Evolutionary conservation across 2,113 vertebrate species (phyloP).

Genomic region (Hepsetus odoe): DNA sequence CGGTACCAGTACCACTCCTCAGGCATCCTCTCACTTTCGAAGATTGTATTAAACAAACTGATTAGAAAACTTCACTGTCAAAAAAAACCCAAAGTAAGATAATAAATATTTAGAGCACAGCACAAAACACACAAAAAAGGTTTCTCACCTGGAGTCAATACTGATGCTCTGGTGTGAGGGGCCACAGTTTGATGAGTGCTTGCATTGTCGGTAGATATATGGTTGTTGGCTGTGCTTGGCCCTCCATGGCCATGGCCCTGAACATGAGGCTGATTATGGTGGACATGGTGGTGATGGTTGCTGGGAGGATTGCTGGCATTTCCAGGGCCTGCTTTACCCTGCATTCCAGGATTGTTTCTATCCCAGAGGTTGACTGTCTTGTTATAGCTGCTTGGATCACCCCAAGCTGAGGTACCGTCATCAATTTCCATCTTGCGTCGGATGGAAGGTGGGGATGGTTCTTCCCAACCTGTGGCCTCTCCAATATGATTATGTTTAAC

Average conservation of each 20-base stretch:
- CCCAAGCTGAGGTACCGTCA: constrained; percentile 98
- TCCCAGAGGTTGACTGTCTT: constrained; percentile 98
- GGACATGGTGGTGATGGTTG: constrained; percentile 68
- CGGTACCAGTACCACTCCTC: no score
- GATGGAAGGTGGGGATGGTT: constrained; percentile 93
- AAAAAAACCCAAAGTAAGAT: background rate
- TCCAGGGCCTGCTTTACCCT: constrained; percentile 68
- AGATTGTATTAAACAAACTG: no score
- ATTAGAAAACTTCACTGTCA: no score
- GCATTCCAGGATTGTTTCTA: constrained; percentile 88
- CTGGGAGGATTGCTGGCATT: constrained; percentile 61
- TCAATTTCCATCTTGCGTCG: constrained; percentile 97
- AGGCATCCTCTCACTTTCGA: no score
- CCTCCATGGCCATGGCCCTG: constrained; percentile 78
- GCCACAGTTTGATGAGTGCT: constrained; percentile 69
- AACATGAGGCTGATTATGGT: constrained; percentile 74
- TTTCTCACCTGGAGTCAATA: constrained; percentile 68
- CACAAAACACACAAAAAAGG: background rate
- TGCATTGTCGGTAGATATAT: constrained; percentile 66
- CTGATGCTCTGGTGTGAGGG: constrained; percentile 67
- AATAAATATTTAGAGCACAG: background rate
- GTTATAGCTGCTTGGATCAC: constrained; percentile 89
- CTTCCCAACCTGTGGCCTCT: constrained; percentile 93
- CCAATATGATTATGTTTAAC: constrained; percentile 80
- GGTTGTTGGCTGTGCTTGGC: constrained; percentile 71